Evolutionary conservation across 2,888 invertebrate species (phyloP), one percentile per base, ranked within the genome.

Genomic region (Idaea straminata): DNA sequence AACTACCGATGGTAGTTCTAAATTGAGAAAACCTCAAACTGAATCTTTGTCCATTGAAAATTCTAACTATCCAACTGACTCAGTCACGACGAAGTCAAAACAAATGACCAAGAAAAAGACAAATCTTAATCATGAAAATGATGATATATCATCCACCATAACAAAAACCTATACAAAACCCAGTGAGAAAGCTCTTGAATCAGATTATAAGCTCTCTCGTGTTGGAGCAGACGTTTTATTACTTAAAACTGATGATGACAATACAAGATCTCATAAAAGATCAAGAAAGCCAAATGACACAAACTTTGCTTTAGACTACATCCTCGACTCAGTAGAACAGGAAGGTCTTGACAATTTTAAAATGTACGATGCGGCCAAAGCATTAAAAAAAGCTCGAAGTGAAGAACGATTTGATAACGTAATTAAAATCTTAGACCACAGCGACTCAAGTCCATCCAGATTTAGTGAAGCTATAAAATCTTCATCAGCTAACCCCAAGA

Each of bases 251-350:
- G 38, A 61, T 4, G 65, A 67, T 59, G 61, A 64, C 15, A 47
- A 38, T 47, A 66, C 62, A 59, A 71, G 0, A 7, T 47, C 47
- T 47, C 5, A 47, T 47, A 47, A 47, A 10, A 25, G 16, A 59
- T 25, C 16, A 66, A 38, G 65, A 71, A 66, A 72, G 75, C 35
- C 64, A 64, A 25, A 69, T 67, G 10, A 47, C 6, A 47, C 5
- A 61, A 73, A 82, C 67, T 85, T 81, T 74, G 85, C 80, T 35
- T 71, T 87, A 25, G 78, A 87, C 61, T 88, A 87, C 71, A 85
- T 88, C 72, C 74, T 86, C 64, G 77, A 82, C 62, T 76, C 79
- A 4, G 78, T 83, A 15, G 74, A 82, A 62, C 82, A 86, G 74
- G 67, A 74, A 7, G 72, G 81, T 65, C 78, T 81, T 7, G 68